A percentile compares a stretch with the other conserved stretches of the same genome.
phyloP scores from a whole-genome alignment of 2,888 invertebrate species.

The Limnephilus auricula region DNA sequence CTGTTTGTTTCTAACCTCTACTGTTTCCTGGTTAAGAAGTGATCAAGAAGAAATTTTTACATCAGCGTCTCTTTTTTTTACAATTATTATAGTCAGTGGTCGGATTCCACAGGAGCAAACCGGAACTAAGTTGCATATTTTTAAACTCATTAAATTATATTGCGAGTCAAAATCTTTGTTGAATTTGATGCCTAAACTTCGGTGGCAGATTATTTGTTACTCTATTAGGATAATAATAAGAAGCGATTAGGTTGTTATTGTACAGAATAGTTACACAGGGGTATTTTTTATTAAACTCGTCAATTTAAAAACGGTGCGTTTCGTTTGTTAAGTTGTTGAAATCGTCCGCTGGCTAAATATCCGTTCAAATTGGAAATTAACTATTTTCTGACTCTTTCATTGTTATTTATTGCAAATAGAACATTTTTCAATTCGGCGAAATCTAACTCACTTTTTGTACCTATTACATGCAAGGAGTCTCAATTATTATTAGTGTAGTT shows the following conservation, averaged over 20 bases:
- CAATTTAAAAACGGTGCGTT: too few relatives aligned
- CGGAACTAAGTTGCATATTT: too few relatives aligned
- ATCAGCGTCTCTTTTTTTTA: not conserved
- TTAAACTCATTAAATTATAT: not conserved
- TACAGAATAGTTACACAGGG: not conserved
- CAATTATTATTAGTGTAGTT: not conserved
- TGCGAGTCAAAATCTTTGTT: too few relatives aligned
- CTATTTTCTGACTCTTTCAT: not conserved
- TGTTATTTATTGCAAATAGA: not conserved
- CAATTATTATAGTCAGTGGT: not conserved
- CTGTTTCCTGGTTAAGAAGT: constrained; percentile 33
- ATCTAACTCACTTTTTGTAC: too few relatives aligned
- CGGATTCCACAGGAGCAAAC: not conserved
- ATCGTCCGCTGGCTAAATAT: not conserved
- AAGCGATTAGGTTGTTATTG: not conserved
- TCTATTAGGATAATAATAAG: not conserved
- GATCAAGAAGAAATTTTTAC: constrained; percentile 31
- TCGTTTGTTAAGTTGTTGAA: too few relatives aligned
- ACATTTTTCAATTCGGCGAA: not conserved
- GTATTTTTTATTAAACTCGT: not conserved
- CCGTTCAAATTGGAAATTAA: not conserved
- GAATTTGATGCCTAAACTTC: not conserved
- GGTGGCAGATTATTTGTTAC: not conserved
- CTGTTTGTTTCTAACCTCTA: constrained; percentile 24
- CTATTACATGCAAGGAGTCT: not conserved